phyloP scores from a whole-genome alignment of 1,140 invertebrate genomes.

The Colletes gigas region DNA sequence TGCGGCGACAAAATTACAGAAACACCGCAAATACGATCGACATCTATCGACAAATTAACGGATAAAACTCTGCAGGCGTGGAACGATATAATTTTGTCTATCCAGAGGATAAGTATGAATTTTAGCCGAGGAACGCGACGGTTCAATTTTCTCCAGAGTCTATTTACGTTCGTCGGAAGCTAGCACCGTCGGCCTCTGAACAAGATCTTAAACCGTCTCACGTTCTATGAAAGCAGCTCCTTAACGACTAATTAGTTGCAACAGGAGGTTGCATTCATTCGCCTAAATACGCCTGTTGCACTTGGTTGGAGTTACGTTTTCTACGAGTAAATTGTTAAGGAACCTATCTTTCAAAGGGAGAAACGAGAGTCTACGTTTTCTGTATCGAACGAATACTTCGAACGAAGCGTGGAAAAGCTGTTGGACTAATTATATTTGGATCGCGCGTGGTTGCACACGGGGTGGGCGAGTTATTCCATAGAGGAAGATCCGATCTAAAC shows the following conservation, averaged over 20 bases:
- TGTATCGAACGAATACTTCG: not conserved
- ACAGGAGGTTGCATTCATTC: conserved; percentile 50
- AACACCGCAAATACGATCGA: no score
- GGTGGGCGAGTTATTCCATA: conserved; percentile 45
- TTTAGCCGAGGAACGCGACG: no score
- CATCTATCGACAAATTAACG: no score
- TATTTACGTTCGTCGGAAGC: conserved; percentile 51
- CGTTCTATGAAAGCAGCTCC: conserved; percentile 53
- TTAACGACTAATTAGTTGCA: conserved; percentile 56
- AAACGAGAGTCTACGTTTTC: no score
- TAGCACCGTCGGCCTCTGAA: conserved; percentile 38
- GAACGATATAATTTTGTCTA: not conserved
- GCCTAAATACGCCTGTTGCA: conserved; percentile 28
- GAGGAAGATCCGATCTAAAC: conserved; percentile 57
- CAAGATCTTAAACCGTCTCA: conserved; percentile 54
- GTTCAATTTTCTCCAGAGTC: no score
- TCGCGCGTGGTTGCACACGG: conserved; percentile 12
- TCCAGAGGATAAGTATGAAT: not conserved
- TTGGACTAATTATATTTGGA: conserved; percentile 38
- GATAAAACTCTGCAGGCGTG: not conserved
- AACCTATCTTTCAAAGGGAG: no score
- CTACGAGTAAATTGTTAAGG: no score
- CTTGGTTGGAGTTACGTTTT: no score
- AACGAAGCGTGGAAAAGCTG: not conserved
- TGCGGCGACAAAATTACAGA: no score